phyloP scores from a whole-genome alignment of 2,888 invertebrate genomes.

The Agonopterix subpropinquella region DNA sequence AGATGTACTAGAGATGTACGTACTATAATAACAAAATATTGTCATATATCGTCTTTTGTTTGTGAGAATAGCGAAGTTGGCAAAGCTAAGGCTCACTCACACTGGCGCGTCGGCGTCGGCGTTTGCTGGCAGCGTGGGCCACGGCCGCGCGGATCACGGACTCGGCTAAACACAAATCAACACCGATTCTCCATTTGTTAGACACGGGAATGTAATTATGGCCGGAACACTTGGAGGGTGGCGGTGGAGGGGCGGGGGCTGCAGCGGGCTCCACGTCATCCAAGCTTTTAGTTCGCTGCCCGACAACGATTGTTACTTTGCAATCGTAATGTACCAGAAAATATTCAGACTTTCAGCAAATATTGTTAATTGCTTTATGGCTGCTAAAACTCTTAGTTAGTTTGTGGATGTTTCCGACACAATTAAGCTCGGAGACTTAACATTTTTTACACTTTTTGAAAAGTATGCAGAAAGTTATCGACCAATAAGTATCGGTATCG shows the following conservation, averaged over 20 bases:
- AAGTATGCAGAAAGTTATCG: not conserved
- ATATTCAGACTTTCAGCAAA: slow-evolving; percentile 23
- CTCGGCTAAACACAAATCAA: slow-evolving; percentile 75
- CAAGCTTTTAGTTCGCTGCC: slow-evolving; percentile 66
- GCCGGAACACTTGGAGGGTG: slow-evolving; percentile 64
- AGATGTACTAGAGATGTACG: too few relatives aligned
- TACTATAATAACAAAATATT: not conserved
- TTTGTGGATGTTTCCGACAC: too few relatives aligned
- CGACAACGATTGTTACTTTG: slow-evolving; percentile 67
- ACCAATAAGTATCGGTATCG: not conserved
- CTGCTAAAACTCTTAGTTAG: not conserved
- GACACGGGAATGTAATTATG: slow-evolving; percentile 78
- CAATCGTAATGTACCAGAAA: slow-evolving; percentile 43
- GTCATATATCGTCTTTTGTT: too few relatives aligned
- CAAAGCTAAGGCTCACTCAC: not conserved
- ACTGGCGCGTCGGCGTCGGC: slow-evolving; percentile 9
- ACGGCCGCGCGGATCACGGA: slow-evolving; percentile 51
- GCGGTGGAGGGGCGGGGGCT: slow-evolving; percentile 23
- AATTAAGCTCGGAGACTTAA: too few relatives aligned
- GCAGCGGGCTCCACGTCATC: slow-evolving; percentile 53
- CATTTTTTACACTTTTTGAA: too few relatives aligned
- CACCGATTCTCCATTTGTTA: slow-evolving; percentile 78
- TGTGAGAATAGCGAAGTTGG: not conserved
- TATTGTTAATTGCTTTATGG: slow-evolving; percentile 17
- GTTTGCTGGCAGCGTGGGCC: slow-evolving; percentile 15